phyloP scores from a whole-genome alignment of 2,888 invertebrate genomes.

The Melipona bicolor region DNA sequence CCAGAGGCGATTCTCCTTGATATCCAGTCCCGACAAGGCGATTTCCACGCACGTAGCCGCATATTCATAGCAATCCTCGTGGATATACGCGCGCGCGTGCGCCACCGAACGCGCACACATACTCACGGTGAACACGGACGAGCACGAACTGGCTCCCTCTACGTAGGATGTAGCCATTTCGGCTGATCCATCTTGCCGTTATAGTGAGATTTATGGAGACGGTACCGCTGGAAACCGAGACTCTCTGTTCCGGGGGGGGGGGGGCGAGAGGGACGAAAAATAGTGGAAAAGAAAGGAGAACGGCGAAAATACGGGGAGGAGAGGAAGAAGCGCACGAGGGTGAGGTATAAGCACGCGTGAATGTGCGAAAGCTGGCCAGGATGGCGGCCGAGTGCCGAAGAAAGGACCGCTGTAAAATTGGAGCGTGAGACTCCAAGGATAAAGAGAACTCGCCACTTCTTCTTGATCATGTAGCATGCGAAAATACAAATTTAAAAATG shows the following conservation, averaged over 20 bases:
- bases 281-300: conserved; percentile 15
- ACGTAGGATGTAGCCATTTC: conserved; percentile 80
- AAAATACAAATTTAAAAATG: not conserved
- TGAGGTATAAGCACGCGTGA: conserved; percentile 26
- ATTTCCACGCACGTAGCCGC: conserved; percentile 43
- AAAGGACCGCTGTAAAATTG: conserved; percentile 1
- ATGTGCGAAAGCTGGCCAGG: conserved; percentile 39
- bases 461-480: not conserved
- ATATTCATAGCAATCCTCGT: conserved; percentile 53
- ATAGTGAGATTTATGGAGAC: conserved; percentile 83
- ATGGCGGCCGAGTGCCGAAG: conserved; percentile 18
- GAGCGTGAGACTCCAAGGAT: conserved; percentile 17
- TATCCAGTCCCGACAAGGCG: conserved; percentile 74
- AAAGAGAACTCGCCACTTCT: conserved; percentile 62
- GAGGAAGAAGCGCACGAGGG: conserved; percentile 18
- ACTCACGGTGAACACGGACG: conserved; percentile 55
- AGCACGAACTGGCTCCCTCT: conserved; percentile 47
- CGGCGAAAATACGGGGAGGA: conserved; percentile 24
- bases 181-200: conserved; percentile 83
- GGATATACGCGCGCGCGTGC: conserved; percentile 41
- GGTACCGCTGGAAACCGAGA: conserved; percentile 70
- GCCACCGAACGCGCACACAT: conserved; percentile 38
- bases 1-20: conserved; percentile 72
- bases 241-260: conserved; percentile 32
- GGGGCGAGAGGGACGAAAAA: not conserved